phyloP scores from a whole-genome alignment of 2,797 vertebrate species.

The Yasuhikotakia modesta region DNA sequence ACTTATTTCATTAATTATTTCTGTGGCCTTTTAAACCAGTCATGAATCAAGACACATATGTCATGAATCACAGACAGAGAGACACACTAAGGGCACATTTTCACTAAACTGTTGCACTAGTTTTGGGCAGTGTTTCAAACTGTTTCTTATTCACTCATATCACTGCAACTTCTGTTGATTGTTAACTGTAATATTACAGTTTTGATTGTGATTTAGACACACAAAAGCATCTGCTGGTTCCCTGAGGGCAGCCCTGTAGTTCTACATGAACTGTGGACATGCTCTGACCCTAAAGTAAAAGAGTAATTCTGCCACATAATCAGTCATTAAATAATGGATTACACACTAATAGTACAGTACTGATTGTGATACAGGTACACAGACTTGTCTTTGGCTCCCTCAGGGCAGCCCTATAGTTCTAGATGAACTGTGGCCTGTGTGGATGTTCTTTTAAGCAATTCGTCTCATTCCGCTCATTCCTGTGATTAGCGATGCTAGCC shows the following conservation, averaged over 20 bases:
- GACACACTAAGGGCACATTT: no score
- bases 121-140: no score
- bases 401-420: not conserved
- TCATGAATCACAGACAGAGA: no score
- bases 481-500: conserved; percentile 67
- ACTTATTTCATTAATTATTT: not conserved
- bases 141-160: no score
- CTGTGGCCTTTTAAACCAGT: not conserved
- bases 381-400: not conserved
- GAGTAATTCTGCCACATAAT: conserved; percentile 38
- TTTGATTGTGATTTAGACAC: not conserved
- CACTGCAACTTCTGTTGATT: no score
- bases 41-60: not conserved
- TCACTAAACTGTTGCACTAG: no score
- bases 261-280: not conserved
- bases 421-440: conserved; percentile 19
- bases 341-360: conserved; percentile 1
- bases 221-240: not conserved
- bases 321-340: conserved; percentile 23
- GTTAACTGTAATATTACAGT: not conserved
- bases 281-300: conserved; percentile 43
- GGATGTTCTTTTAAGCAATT: conserved; percentile 28
- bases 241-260: not conserved
- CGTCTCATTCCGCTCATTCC: conserved; percentile 70
- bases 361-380: not conserved